phyloP scores from a whole-genome alignment of 2,113 vertebrate genomes.

The Heteronetta atricapilla region DNA sequence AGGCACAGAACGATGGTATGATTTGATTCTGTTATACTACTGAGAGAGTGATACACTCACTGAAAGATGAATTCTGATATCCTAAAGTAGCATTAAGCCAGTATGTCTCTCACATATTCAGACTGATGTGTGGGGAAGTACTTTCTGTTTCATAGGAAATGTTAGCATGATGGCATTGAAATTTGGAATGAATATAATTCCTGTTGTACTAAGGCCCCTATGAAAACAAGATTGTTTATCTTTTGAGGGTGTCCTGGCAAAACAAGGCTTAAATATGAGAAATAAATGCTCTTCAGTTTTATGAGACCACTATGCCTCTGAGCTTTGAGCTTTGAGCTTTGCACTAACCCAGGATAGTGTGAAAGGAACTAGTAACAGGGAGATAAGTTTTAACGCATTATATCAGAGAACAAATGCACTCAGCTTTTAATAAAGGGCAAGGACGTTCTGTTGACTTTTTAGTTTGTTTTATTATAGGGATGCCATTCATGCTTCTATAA shows the following conservation, averaged over 20 bases:
- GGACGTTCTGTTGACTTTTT: neutral
- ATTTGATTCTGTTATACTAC: conserved; percentile 19
- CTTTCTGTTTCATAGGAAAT: conserved; percentile 40
- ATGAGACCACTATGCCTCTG: neutral
- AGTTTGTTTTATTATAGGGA: conserved; percentile 31
- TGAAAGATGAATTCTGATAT: conserved; percentile 36
- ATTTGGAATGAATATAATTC: conserved; percentile 26
- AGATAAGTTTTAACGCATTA: neutral
- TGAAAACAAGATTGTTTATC: conserved; percentile 33
- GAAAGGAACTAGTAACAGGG: neutral
- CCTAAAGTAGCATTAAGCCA: conserved; percentile 14
- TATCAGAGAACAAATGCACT: neutral
- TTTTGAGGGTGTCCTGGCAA: conserved; percentile 20
- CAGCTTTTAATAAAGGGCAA: neutral
- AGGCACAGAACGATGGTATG: neutral
- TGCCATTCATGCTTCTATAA: conserved; percentile 52
- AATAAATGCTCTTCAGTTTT: conserved; percentile 25
- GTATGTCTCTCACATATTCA: conserved; percentile 5
- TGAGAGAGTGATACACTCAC: neutral
- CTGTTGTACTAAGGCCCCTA: neutral
- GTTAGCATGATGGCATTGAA: neutral
- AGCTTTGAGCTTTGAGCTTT: too few relatives aligned
- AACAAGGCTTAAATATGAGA: conserved; percentile 33
- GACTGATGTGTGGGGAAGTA: conserved; percentile 1
- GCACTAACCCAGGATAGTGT: neutral